phyloP scores from a whole-genome alignment of 2,113 vertebrate genomes.

The Hemichromis elongatus region DNA sequence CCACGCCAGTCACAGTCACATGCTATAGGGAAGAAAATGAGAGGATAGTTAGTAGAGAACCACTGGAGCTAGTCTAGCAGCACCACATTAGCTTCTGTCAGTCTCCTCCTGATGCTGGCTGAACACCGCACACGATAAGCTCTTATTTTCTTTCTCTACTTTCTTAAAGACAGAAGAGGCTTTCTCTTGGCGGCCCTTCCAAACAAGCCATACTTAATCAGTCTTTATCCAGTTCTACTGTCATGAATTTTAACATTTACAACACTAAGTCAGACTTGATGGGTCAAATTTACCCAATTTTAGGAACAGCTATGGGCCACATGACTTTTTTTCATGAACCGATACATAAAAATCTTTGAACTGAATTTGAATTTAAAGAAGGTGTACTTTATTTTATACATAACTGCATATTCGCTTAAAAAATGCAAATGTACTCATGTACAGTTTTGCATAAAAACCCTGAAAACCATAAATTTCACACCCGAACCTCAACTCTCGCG shows the following conservation, averaged over 20 bases:
- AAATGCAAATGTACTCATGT: background rate
- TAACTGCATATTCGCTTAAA: background rate
- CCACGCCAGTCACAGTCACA: slow-evolving; percentile 92
- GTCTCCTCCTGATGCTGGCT: background rate
- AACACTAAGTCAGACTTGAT: background rate
- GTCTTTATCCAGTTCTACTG: background rate
- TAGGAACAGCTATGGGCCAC: too few relatives aligned
- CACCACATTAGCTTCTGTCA: background rate
- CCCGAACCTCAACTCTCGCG: too few relatives aligned
- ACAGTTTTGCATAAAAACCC: background rate
- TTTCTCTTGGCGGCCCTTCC: background rate
- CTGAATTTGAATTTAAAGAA: background rate
- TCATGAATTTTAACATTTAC: background rate
- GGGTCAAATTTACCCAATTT: too few relatives aligned
- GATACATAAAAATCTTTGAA: background rate
- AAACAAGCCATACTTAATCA: background rate
- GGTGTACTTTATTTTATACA: background rate
- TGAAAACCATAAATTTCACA: too few relatives aligned
- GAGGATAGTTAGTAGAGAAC: background rate
- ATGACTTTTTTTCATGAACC: too few relatives aligned
- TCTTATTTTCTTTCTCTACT: background rate
- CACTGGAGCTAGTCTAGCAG: background rate
- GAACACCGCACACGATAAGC: background rate
- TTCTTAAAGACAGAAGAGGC: background rate
- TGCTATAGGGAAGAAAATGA: slow-evolving; percentile 60